phyloP scores from a whole-genome alignment of 1,140 invertebrate species.

The Cydia pomonella region DNA sequence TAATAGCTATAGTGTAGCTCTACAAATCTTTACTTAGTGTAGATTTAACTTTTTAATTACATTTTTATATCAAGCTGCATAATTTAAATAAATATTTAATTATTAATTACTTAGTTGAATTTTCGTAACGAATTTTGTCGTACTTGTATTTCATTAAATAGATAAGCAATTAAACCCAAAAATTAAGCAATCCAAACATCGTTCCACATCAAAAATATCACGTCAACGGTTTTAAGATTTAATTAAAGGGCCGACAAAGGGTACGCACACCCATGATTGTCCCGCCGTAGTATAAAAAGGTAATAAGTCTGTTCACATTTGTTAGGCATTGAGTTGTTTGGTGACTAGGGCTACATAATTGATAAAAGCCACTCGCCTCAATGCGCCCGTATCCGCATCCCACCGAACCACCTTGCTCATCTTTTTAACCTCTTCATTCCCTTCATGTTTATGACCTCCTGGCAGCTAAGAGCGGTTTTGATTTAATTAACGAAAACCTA shows the following conservation, averaged over 20 bases:
- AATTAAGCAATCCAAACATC: background rate
- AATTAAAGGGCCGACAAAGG: conserved; percentile 27
- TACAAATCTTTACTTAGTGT: too few species aligned
- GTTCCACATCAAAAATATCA: conserved; percentile 6
- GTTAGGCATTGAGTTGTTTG: background rate
- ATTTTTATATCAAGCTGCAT: too few species aligned
- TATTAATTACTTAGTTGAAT: too few species aligned
- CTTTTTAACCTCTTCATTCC: conserved; percentile 41
- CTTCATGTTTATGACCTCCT: conserved; percentile 46
- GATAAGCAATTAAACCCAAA: background rate
- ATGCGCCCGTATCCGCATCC: conserved; percentile 27
- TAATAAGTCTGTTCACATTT: background rate
- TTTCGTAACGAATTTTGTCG: too few species aligned
- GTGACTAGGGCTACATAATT: conserved; percentile 8
- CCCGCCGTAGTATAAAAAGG: background rate
- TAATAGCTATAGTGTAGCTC: background rate
- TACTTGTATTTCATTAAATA: too few species aligned
- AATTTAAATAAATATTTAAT: too few species aligned
- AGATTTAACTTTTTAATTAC: too few species aligned
- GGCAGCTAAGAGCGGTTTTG: conserved; percentile 40
- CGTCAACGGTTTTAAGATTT: conserved; percentile 16
- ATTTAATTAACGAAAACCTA: conserved; percentile 37
- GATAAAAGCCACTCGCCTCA: conserved; percentile 12
- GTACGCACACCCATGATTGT: conserved; percentile 4
- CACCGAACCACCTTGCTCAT: background rate